These are phyloP conservation scores for Cecidostiba fungosa DNA, from an alignment of 2,888 invertebrate genomes.

Conservation along the genomic window DNA sequence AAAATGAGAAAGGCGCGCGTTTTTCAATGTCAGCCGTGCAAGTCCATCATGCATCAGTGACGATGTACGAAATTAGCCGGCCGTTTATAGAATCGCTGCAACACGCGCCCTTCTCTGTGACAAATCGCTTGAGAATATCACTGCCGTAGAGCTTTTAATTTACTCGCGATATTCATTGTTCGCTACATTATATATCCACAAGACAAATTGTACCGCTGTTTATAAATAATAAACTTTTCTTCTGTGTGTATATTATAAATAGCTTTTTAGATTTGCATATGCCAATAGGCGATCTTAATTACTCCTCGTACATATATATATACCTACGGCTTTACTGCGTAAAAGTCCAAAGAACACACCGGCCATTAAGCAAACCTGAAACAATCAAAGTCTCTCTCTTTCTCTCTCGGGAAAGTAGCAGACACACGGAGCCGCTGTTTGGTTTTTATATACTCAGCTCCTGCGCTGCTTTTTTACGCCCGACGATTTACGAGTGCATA, in stretches of 20 bases:
- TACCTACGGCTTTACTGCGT: neutral
- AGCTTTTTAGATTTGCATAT: neutral
- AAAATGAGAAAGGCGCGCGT: constrained; percentile 37
- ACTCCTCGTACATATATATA: neutral
- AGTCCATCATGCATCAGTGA: constrained; percentile 28
- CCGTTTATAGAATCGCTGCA: constrained; percentile 28
- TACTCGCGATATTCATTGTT: neutral
- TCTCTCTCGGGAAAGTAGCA: neutral
- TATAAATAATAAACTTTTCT: neutral
- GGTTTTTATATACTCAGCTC: constrained; percentile 6
- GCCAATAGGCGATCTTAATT: neutral
- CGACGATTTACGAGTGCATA: constrained; percentile 47
- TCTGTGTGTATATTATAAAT: neutral
- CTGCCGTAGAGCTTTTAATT: neutral
- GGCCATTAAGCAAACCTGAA: neutral
- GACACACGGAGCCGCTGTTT: neutral
- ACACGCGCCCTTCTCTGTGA: neutral
- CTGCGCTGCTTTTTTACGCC: neutral
- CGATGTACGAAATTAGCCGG: constrained; percentile 38
- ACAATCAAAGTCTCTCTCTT: neutral
- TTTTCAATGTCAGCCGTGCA: constrained; percentile 42
- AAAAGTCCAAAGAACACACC: neutral
- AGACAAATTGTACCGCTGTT: neutral
- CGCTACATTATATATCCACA: neutral
- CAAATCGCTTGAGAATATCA: neutral